Evolutionary conservation across 2,797 vertebrate genomes (phyloP).

Genomic region (Chromis chromis): DNA sequence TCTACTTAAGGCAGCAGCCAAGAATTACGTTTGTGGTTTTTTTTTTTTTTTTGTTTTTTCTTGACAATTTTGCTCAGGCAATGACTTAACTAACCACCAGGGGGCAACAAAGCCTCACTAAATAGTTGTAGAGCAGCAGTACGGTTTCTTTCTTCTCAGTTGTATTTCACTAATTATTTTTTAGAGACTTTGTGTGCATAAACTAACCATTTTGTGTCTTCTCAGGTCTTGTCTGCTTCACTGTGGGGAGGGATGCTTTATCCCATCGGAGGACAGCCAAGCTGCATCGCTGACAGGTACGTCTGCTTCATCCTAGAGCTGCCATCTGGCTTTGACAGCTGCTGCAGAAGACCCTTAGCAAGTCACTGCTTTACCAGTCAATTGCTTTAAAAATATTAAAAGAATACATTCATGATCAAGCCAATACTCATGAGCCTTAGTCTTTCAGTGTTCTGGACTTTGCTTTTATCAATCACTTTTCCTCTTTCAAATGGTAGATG

Average conservation of each 20-base stretch:
- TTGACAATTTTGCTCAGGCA: neutral
- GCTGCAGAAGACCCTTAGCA: neutral
- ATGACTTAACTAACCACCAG: constrained; percentile 11
- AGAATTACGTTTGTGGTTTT: neutral
- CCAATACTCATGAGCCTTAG: too few species aligned
- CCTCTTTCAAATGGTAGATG: neutral
- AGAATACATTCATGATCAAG: too few species aligned
- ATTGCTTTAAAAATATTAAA: too few species aligned
- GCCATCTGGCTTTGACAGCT: neutral
- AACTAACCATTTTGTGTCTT: neutral
- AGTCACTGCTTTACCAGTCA: neutral
- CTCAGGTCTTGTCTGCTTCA: constrained; percentile 91
- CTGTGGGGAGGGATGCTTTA: constrained; percentile 94
- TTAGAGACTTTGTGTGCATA: neutral
- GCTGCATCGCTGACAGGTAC: constrained; percentile 94
- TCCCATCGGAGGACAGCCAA: constrained; percentile 87
- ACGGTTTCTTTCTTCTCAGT: neutral
- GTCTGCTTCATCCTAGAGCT: constrained; percentile 13
- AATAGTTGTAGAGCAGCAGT: neutral
- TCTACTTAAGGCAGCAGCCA: neutral
- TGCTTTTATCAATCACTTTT: neutral
- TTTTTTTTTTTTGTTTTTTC: neutral
- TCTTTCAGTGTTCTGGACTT: too few species aligned
- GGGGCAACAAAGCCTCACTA: neutral
- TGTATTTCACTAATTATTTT: neutral